Base-by-base conservation (phyloP, 2,113 vertebrate species). In the Narcine bancroftii region DNA sequence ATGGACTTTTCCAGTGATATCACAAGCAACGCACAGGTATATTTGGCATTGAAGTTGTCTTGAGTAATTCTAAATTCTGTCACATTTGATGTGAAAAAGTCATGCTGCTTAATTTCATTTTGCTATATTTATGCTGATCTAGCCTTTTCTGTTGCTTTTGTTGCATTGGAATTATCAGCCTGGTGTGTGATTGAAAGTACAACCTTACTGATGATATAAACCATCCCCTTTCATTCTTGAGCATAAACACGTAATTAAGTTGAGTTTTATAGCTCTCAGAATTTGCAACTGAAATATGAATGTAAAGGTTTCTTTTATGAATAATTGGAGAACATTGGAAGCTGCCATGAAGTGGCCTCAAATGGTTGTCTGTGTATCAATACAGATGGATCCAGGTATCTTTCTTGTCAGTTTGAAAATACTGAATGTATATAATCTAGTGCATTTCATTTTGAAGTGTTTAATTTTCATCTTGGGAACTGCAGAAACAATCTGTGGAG, bases 401-500 rank as follows among this genome's bases (percentile, higher is more conserved):
- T 36, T n/a, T n/a, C 17, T 36, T 36, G 29, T 92, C 53, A 39
- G 66, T 63, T 11, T 81, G 2, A 4, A 45, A 56, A 19, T 92
- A 33, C n/a, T n/a, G n/a, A n/a, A n/a, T n/a, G n/a, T 15, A 47
- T 9, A n/a, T 33, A 92, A 77, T 1, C 10, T 60, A 60, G n/a
- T 39, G 81, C 19, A 19, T 87, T 87, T 36, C n/a, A 60, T 87
- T 63, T 87, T 87, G 53, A 63, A 87, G 53, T 87, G 33, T 92
- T 83, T 66, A 45, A 17, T 83, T 63, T 0, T 15, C 0, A 63
- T 60, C 3, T 21, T 15, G 45, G 83, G 76, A 21, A 45, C 29
- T 66, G 91, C 93, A 99, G 99, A 99, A 93, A 99, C 98, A 79
- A 98, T 98, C 93, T 99, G 99, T 0, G 99, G 99, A 21, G 96